A percentile compares a stretch with the other conserved stretches of the same genome.
Conservation (phyloP, 1,140 invertebrate genomes). For the Caerostris darwini region DNA sequence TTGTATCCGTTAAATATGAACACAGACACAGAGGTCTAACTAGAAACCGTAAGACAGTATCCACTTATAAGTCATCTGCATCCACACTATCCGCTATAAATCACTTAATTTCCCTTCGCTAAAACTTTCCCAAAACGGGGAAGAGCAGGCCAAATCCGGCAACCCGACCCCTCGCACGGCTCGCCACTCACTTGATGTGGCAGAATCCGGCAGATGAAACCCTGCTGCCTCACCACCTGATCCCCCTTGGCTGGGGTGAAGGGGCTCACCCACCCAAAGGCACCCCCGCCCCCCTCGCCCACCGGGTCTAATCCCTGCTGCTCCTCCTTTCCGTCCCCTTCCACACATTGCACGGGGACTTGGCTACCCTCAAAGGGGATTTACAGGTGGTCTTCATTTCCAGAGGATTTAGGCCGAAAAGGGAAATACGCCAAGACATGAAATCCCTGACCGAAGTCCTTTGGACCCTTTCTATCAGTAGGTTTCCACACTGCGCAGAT, state of each 20-base stretch:
- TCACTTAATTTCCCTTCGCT: background rate
- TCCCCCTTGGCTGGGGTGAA: constrained; percentile 35
- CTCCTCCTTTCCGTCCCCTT: constrained; percentile 31
- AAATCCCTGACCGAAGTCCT: constrained; percentile 69
- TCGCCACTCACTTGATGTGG: constrained; percentile 69
- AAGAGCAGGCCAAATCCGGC: background rate
- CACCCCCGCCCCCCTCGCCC: background rate
- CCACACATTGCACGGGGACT: constrained; percentile 77
- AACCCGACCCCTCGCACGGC: background rate
- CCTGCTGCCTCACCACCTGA: constrained; percentile 73
- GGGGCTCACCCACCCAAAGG: constrained; percentile 6
- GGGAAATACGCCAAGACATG: constrained; percentile 64
- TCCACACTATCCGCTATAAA: background rate
- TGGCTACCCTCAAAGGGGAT: constrained; percentile 77
- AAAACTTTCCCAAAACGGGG: background rate
- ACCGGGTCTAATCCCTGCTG: constrained; percentile 56
- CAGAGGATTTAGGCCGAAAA: constrained; percentile 75
- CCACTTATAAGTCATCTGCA: background rate
- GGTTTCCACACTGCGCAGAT: constrained; percentile 61
- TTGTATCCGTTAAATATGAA: no score
- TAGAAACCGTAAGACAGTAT: no score
- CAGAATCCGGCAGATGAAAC: constrained; percentile 59
- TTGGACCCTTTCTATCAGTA: constrained; percentile 57
- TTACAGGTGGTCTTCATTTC: constrained; percentile 78
- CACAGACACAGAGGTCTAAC: no score